Percentiles rank a stretch among this genome's conserved stretches.
Evolutionary conservation across 2,113 vertebrate genomes (phyloP).

Genomic region (Hystrix cristata): DNA sequence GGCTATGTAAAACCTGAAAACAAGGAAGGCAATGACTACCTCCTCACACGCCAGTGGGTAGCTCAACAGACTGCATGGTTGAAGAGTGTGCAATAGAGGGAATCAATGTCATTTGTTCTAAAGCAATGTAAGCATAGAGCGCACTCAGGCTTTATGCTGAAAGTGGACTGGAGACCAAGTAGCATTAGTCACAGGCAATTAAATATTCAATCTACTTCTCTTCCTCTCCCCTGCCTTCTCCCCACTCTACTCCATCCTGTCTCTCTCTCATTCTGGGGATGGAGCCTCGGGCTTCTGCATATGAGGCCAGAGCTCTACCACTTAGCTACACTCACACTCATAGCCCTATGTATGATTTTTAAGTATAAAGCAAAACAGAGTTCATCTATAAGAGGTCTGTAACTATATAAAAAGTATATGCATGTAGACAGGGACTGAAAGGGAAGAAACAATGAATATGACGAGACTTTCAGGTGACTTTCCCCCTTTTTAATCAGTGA

Average conservation of each 20-base stretch:
- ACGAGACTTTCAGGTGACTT: not conserved
- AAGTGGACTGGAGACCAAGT: not conserved
- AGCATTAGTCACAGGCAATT: not conserved
- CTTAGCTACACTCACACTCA: not conserved
- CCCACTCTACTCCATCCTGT: too few species aligned
- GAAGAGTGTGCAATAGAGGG: not conserved
- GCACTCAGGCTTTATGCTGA: not conserved
- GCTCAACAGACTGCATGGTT: not conserved
- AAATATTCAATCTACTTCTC: not conserved
- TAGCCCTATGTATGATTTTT: not conserved
- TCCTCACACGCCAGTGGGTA: not conserved
- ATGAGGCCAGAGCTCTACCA: not conserved
- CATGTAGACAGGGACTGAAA: not conserved
- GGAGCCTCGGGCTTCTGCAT: not conserved
- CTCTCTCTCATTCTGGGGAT: not conserved
- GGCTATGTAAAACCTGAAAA: constrained; percentile 9
- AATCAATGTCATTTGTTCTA: not conserved
- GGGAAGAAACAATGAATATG: not conserved
- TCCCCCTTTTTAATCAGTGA: not conserved
- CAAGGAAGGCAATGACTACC: not conserved
- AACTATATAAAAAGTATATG: not conserved
- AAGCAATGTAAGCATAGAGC: not conserved
- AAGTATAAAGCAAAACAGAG: constrained; percentile 45
- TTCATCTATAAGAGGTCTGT: not conserved
- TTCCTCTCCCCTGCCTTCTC: not conserved